Conservation (phyloP, 2,888 invertebrate genomes). For the Altica lythri region DNA sequence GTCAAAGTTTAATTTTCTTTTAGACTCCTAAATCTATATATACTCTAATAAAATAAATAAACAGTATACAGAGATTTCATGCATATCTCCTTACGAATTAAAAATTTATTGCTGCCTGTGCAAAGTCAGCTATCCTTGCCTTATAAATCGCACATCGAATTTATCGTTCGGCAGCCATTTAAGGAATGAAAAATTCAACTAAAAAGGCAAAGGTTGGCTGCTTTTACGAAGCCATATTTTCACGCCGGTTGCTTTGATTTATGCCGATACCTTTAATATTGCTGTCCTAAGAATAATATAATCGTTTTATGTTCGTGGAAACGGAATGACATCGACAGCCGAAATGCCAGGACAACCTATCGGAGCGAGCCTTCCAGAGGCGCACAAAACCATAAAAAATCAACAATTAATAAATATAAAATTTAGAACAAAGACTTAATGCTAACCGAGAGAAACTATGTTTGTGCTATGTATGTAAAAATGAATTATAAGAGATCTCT, state of each 20-base stretch:
- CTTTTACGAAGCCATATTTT: conserved; percentile 21
- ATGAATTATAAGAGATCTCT: too few relatives aligned
- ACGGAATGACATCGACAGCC: neutral
- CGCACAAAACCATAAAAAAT: too few relatives aligned
- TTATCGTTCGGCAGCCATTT: conserved; percentile 27
- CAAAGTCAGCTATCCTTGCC: conserved; percentile 18
- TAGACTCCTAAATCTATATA: too few relatives aligned
- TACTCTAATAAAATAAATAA: conserved; percentile 15
- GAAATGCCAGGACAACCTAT: neutral
- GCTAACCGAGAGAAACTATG: too few relatives aligned
- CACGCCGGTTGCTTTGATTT: conserved; percentile 21
- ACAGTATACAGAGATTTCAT: neutral
- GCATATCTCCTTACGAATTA: conserved; percentile 7
- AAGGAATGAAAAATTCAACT: conserved; percentile 26
- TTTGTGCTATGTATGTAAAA: too few relatives aligned
- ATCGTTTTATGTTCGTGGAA: conserved; percentile 15
- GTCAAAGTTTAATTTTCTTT: too few relatives aligned
- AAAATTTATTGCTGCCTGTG: conserved; percentile 23
- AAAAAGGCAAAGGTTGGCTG: conserved; percentile 12
- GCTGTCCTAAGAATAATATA: conserved; percentile 19
- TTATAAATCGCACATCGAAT: conserved; percentile 29
- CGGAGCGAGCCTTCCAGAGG: too few relatives aligned
- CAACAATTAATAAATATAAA: too few relatives aligned
- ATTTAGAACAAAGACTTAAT: too few relatives aligned
- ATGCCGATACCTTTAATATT: conserved; percentile 20